Base-by-base conservation (phyloP, 1,140 invertebrate species). In the Lordiphosa stackelbergi region DNA sequence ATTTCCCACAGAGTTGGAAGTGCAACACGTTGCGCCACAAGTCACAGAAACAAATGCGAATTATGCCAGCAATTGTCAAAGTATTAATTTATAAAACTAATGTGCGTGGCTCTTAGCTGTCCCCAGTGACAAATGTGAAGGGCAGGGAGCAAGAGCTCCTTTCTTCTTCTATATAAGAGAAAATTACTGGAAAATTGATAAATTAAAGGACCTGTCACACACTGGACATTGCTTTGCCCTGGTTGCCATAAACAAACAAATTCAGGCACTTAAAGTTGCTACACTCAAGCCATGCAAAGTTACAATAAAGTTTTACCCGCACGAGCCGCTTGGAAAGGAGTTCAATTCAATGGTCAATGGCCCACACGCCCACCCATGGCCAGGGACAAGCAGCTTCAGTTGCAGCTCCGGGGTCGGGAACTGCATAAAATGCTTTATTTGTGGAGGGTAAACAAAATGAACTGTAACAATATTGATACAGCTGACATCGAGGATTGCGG, bases 401-500 rank as follows among this genome's bases (percentile, higher is more conserved):
- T 42, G 59, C 40, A 63, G 53, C 53, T 57, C 53, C 28, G 38
- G 66, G 58, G 48, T 34, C 51, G 54, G 59, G 35, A 60, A 55
- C 45, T 64, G 65, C 66, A 83, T 84, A 77, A 83, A 73, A 77
- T 68, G 52, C 72, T 69, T 75, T 83, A 83, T 77, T 83, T 83
- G 77, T 63, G 11, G 41, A 59, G 77, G 65, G 62, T 69, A 77
- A 83, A 83, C 78, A 83, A 83, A 83, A 77, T 83, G 73, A 83
- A 84, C 77, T 83, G 72, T 63, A 84, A 73, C 77, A 83, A 83
- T 83, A 73, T 83, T 83, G 77, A 73, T 83, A 77, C 77, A 83
- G 73, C 77, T 83, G 77, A 62, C 78, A 77, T 66, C 66, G 53
- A 41, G 58, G 77, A 46, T 41, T 58, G 55, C 56, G 42, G 7